phyloP scores from a whole-genome alignment of 2,797 vertebrate genomes.

The Rhabdophis nuchalis region DNA sequence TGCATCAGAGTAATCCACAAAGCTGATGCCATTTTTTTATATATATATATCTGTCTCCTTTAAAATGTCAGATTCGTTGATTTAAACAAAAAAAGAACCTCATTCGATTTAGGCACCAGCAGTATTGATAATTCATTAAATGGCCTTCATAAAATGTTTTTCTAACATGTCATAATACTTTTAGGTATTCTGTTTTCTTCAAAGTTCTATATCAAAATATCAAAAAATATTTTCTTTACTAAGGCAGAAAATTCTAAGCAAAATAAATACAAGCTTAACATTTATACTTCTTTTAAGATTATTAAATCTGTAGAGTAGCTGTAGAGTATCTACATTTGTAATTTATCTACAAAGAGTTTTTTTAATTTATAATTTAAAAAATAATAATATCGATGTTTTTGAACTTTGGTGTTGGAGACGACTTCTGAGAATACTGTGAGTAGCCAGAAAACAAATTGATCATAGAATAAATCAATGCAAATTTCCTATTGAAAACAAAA shows the following conservation, averaged over 20 bases:
- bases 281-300: background rate
- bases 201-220: background rate
- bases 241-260: background rate
- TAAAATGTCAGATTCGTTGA: background rate
- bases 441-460: background rate
- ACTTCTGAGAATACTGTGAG: background rate
- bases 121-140: background rate
- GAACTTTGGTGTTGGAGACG: background rate
- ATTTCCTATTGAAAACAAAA: background rate
- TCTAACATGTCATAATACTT: background rate
- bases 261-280: background rate
- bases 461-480: background rate
- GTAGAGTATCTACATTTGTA: background rate
- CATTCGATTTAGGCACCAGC: background rate
- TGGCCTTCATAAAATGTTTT: background rate
- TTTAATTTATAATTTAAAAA: background rate
- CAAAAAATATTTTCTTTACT: background rate
- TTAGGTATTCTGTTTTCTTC: background rate
- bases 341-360: background rate
- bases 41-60: background rate
- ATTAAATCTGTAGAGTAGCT: background rate
- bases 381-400: background rate
- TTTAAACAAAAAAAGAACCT: background rate
- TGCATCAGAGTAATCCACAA: background rate
- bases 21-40: background rate